Evolutionary conservation across 2,797 vertebrate species (phyloP).

Genomic region (Heteromormyrus szaboi): DNA sequence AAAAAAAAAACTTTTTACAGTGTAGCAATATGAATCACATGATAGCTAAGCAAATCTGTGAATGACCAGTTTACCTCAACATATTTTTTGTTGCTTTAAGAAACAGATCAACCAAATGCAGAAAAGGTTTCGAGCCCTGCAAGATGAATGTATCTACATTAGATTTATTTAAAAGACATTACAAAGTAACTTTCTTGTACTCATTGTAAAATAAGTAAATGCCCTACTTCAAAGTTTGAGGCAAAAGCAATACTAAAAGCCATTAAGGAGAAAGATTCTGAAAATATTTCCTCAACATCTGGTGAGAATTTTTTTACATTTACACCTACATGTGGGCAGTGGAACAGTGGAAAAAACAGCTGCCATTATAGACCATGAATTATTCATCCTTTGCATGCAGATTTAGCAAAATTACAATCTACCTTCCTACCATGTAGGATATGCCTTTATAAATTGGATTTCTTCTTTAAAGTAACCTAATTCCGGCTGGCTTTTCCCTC

Average conservation of each 20-base stretch:
- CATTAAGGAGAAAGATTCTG: not conserved
- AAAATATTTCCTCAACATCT: not conserved
- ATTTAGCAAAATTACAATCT: not conserved
- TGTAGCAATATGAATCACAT: not conserved
- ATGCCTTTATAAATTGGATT: constrained; percentile 1
- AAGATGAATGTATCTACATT: not conserved
- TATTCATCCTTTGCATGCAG: not conserved
- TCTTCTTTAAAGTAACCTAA: constrained; percentile 2
- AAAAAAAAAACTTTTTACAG: no score
- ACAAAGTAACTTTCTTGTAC: not conserved
- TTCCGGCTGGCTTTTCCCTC: not conserved
- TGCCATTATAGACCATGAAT: not conserved
- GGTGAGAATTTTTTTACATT: not conserved
- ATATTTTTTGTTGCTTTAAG: not conserved
- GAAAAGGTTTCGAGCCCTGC: not conserved
- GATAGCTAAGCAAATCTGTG: not conserved
- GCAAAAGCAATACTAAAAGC: not conserved
- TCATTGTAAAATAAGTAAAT: not conserved
- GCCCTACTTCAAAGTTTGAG: not conserved
- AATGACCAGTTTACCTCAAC: not conserved
- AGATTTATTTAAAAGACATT: not conserved
- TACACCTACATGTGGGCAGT: not conserved
- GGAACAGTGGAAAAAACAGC: not conserved
- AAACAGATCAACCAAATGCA: not conserved
- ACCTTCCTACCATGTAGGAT: not conserved